These are phyloP conservation scores for Trichogramma dendrolimi DNA, from an alignment of 2,888 invertebrate genomes.

Conservation along the genomic window DNA sequence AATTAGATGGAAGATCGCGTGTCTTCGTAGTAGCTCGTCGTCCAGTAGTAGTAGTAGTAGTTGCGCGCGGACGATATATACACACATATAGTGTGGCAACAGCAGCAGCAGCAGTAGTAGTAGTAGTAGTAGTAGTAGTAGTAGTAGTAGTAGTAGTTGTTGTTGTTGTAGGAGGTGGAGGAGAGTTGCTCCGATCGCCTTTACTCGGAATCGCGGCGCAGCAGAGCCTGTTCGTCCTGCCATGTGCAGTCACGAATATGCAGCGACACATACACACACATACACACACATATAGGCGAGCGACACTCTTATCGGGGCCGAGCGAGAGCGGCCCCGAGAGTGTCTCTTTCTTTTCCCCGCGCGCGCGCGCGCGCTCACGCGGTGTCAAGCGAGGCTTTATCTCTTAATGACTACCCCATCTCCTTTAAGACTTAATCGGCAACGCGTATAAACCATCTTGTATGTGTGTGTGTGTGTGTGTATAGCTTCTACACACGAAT, in stretches of 20 bases:
- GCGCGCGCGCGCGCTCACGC: slow-evolving; percentile 39
- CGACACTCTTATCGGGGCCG: too few species aligned
- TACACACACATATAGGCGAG: too few species aligned
- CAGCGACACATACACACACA: too few species aligned
- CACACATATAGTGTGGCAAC: too few species aligned
- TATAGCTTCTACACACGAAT: slow-evolving; percentile 31
- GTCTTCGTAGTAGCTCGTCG: slow-evolving; percentile 3
- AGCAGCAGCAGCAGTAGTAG: too few species aligned
- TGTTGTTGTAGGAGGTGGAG: background rate
- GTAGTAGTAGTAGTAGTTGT: background rate
- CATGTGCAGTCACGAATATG: background rate
- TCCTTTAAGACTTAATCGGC: slow-evolving; percentile 47
- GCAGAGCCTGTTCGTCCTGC: too few species aligned
- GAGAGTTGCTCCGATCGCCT: background rate
- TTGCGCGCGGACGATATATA: too few species aligned
- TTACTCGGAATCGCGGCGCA: too few species aligned
- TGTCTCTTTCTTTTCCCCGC: slow-evolving; percentile 35
- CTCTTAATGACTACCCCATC: slow-evolving; percentile 51
- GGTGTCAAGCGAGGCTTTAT: slow-evolving; percentile 46
- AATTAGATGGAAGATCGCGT: slow-evolving; percentile 29
- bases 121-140: too few species aligned
- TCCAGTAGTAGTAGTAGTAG: too few species aligned
- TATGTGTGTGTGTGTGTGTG: slow-evolving; percentile 46
- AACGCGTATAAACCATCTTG: slow-evolving; percentile 50
- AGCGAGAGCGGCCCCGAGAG: too few species aligned